These are phyloP conservation scores for Cataglyphis livida DNA, from an alignment of 2,888 invertebrate species.

Conservation along the genomic window DNA sequence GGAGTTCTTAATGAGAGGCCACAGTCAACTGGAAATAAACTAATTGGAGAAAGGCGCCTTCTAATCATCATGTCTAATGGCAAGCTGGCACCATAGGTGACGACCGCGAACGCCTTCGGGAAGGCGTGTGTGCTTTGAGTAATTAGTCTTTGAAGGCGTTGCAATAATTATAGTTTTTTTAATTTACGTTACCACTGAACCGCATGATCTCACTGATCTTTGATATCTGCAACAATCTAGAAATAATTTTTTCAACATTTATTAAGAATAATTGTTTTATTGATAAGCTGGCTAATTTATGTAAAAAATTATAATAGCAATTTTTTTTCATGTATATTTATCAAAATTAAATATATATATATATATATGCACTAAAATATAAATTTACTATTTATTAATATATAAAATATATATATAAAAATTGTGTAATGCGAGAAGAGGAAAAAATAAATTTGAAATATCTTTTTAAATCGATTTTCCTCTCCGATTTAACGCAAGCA, in stretches of 20 bases:
- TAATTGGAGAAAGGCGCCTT: slow-evolving; percentile 78
- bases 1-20: slow-evolving; percentile 64
- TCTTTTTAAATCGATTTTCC: background rate
- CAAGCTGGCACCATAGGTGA: slow-evolving; percentile 66
- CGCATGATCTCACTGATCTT: slow-evolving; percentile 55
- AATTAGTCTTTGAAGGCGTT: slow-evolving; percentile 77
- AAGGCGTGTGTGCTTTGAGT: slow-evolving; percentile 73
- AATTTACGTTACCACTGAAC: slow-evolving; percentile 45
- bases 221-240: slow-evolving; percentile 21
- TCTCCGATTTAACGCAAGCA: slow-evolving; percentile 35
- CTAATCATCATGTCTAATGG: slow-evolving; percentile 69
- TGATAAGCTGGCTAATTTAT: background rate
- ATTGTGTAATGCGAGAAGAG: background rate
- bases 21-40: slow-evolving; percentile 69
- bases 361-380: too few species aligned
- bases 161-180: slow-evolving; percentile 74
- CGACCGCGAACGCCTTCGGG: slow-evolving; percentile 63
- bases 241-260: slow-evolving; percentile 20
- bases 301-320: background rate
- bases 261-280: background rate
- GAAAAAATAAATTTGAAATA: background rate
- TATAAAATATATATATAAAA: background rate
- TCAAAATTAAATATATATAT: background rate
- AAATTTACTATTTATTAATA: too few species aligned
- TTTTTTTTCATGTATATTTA: background rate